Evolutionary conservation across 2,113 vertebrate species (phyloP).

Genomic region (Vimba vimba): DNA sequence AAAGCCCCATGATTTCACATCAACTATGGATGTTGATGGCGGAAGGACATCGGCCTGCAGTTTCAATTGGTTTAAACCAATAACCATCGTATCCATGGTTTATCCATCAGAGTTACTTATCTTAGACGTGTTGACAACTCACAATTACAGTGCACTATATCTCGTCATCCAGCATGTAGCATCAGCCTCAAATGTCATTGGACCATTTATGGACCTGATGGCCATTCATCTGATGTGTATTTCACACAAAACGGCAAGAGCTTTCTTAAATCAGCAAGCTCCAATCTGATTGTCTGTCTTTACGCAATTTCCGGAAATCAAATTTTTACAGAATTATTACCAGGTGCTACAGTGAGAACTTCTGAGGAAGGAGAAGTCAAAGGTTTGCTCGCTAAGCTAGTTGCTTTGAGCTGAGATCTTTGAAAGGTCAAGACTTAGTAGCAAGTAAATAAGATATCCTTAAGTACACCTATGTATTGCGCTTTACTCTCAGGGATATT

Average conservation of each 20-base stretch:
- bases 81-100: too few relatives aligned
- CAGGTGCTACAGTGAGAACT: not conserved
- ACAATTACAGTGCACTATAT: not conserved
- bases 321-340: not conserved
- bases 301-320: not conserved
- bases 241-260: not conserved
- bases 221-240: not conserved
- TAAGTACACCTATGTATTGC: not conserved
- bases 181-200: not conserved
- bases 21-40: slow-evolving; percentile 24
- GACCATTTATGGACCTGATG: not conserved
- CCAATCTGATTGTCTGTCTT: not conserved
- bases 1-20: slow-evolving; percentile 27
- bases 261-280: not conserved
- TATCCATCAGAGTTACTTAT: not conserved
- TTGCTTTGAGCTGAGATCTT: not conserved
- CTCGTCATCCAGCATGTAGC: not conserved
- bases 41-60: not conserved
- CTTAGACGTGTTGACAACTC: not conserved
- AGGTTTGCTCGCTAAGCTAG: not conserved
- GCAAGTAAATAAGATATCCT: not conserved
- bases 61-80: not conserved
- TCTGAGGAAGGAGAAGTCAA: not conserved
- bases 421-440: not conserved
- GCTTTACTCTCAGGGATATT: not conserved